These are phyloP conservation scores for Sericinus montela DNA, from an alignment of 2,888 invertebrate genomes.

Conservation along the genomic window DNA sequence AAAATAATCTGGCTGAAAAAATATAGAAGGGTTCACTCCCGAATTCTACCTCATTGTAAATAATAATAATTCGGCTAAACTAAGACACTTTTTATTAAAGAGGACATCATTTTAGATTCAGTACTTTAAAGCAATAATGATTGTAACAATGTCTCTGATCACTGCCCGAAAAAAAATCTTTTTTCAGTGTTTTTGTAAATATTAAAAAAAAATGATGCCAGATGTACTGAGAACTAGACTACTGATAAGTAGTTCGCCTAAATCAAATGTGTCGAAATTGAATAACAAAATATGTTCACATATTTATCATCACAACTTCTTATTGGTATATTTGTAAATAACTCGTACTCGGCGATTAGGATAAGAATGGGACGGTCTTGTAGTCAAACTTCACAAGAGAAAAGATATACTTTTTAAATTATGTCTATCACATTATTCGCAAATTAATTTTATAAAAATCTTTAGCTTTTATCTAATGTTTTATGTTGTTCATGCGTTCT, in stretches of 20 bases:
- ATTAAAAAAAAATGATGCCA: constrained; percentile 21
- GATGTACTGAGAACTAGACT: constrained; percentile 3
- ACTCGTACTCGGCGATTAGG: too few species aligned
- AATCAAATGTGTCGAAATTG: background rate
- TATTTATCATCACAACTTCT: constrained; percentile 30
- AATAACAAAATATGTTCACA: constrained; percentile 1
- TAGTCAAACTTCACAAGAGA: too few species aligned
- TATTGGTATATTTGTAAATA: constrained; percentile 6
- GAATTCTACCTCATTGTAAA: constrained; percentile 76
- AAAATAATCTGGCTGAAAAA: constrained; percentile 55
- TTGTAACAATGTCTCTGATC: constrained; percentile 28
- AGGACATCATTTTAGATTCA: constrained; percentile 41
- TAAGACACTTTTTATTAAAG: constrained; percentile 44
- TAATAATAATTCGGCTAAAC: constrained; percentile 65
- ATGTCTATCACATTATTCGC: too few species aligned
- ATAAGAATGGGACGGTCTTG: too few species aligned
- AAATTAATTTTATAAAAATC: too few species aligned
- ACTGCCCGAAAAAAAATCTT: constrained; percentile 51
- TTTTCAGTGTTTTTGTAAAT: constrained; percentile 28
- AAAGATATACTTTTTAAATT: too few species aligned
- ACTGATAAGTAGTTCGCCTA: constrained; percentile 17
- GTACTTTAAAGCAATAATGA: constrained; percentile 61
- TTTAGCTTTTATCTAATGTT: too few species aligned
- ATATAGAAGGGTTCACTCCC: constrained; percentile 52
- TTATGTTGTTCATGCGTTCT: too few species aligned